Evolutionary conservation across 2,888 invertebrate genomes (phyloP), one percentile per base, ranked within the genome.

Genomic region (Acrocera orbiculus): DNA sequence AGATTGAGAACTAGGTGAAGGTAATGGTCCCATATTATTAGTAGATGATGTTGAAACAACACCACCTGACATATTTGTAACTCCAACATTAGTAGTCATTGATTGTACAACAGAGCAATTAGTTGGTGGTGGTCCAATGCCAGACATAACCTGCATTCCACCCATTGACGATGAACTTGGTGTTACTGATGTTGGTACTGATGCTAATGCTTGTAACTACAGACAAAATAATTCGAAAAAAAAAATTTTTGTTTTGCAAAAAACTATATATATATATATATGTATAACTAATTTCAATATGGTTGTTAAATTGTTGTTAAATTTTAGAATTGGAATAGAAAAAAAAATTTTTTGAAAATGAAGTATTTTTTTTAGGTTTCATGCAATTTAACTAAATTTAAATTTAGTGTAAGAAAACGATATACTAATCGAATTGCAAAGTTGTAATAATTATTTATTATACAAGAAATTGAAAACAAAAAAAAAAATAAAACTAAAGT

Each of bases 151-250:
- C 41, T 58, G 58, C 35, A 58, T 46, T 39, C 48, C 56, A 43
- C 53, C 54, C 39, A 48, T 39, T 35, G 39, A 32, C 32, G 40
- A 30, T 48, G 47, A 40, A 45, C 50, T 30, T 38, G 41, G 15
- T 44, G 44, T 46, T 52, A 56, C 53, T 32, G 57, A 53, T 38
- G 56, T 54, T 35, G 59, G 56, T 40, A 58, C 55, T 42, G 56
- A 56, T 34, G 60, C 60, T 52, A 61, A 50, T 38, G 60, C 60
- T 54, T 61, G 60, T 45, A 61, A 53, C 60, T 61, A 52, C 48
- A 43, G 41, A 42, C 43, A 46, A 40, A 38, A 31, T 30, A 37
- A 35, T 36, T 34, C 29, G 36, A 37, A 38, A 30, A 37, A 36
- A 38, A 32, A 35, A 41, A 34, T 35, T 31, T 37, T 36, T 33